A percentile compares a stretch with the other conserved stretches of the same genome.
Conservation (phyloP, 2,797 vertebrate genomes). For the Decapterus maruadsi region DNA sequence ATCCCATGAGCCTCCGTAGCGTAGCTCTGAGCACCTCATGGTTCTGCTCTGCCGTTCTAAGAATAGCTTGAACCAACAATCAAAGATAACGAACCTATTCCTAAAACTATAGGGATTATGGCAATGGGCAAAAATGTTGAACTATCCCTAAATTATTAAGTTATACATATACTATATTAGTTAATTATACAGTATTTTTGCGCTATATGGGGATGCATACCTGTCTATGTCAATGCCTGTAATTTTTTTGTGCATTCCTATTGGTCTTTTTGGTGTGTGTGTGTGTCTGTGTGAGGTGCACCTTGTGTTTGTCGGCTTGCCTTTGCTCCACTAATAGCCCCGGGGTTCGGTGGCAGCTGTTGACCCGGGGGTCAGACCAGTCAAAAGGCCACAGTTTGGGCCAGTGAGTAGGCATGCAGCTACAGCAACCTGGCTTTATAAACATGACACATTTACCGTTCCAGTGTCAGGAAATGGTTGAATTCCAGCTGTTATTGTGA, state of each 20-base stretch:
- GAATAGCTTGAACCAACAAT: too few relatives aligned
- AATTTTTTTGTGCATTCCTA: background rate
- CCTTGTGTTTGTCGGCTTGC: constrained; percentile 66
- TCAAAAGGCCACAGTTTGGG: constrained; percentile 52
- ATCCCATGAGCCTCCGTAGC: too few relatives aligned
- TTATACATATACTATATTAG: too few relatives aligned
- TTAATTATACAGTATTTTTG: background rate
- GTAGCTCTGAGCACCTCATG: too few relatives aligned
- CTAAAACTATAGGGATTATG: too few relatives aligned
- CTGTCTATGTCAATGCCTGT: constrained; percentile 7
- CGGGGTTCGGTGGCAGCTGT: constrained; percentile 74
- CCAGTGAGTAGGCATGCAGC: constrained; percentile 13
- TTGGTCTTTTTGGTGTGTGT: constrained; percentile 21
- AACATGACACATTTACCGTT: background rate
- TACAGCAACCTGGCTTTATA: background rate
- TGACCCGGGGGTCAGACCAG: constrained; percentile 66
- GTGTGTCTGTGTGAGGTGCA: constrained; percentile 17
- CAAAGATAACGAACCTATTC: too few relatives aligned
- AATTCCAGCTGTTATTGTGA: background rate
- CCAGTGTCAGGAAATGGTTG: background rate
- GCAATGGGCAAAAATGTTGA: too few relatives aligned
- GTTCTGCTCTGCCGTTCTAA: too few relatives aligned
- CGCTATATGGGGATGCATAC: background rate
- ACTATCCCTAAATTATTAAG: too few relatives aligned
- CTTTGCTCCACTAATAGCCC: constrained; percentile 75